A percentile compares a stretch with the other conserved stretches of the same genome.
phyloP scores from a whole-genome alignment of 2,888 invertebrate species.

The Lingula anatina region DNA sequence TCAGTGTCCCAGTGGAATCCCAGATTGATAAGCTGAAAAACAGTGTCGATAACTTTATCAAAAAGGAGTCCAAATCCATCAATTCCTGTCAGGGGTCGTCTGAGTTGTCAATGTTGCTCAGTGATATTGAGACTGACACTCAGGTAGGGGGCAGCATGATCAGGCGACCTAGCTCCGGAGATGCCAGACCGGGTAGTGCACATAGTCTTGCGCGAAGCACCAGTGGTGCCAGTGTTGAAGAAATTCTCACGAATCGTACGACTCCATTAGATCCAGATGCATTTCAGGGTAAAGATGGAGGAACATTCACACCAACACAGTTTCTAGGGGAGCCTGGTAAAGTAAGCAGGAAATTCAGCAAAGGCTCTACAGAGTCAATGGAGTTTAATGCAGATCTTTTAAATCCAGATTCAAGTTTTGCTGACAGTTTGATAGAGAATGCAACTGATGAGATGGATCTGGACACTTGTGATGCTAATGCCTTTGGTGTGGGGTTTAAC shows the following conservation, averaged over 20 bases:
- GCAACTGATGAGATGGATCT: constrained; percentile 5
- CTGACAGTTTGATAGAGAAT: constrained; percentile 3
- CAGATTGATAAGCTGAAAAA: constrained; percentile 7
- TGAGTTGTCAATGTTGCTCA: constrained; percentile 16
- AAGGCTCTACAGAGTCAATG: neutral
- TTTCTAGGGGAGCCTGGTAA: neutral
- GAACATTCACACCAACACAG: neutral
- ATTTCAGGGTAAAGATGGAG: neutral
- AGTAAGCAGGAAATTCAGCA: neutral
- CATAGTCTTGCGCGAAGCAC: neutral
- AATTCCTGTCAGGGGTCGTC: too few relatives aligned
- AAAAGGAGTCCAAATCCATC: constrained; percentile 19
- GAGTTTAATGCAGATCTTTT: constrained; percentile 7
- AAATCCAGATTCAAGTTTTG: constrained; percentile 4
- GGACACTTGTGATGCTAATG: constrained; percentile 8
- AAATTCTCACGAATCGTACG: constrained; percentile 4
- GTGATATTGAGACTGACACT: constrained; percentile 2
- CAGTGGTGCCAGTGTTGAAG: constrained; percentile 32
- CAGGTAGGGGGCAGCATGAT: neutral
- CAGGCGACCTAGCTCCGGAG: too few relatives aligned
- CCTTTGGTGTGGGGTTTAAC: constrained; percentile 7
- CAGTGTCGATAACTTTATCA: constrained; percentile 26
- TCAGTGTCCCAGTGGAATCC: constrained; percentile 10
- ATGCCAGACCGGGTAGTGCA: neutral
- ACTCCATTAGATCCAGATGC: constrained; percentile 7